A percentile compares a stretch with the other conserved stretches of the same genome.
These are phyloP conservation scores for Delia radicum DNA, from an alignment of 1,140 invertebrate genomes.

Conservation along the genomic window DNA sequence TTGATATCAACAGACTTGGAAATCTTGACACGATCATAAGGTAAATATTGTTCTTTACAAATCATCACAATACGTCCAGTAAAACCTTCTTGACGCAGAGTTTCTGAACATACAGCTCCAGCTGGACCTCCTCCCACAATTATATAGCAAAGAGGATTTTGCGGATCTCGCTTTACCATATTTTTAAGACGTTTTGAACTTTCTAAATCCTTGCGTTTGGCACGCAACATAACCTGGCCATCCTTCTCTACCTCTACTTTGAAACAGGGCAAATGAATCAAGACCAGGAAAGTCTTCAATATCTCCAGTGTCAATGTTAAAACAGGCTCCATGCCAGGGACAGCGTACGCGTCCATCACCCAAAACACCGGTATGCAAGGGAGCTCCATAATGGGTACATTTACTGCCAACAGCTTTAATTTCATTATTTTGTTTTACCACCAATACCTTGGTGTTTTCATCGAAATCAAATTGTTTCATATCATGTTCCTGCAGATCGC, in stretches of 20 bases:
- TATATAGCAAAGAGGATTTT: conserved; percentile 64
- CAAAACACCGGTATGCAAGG: conserved; percentile 78
- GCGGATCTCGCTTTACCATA: conserved; percentile 59
- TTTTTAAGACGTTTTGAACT: conserved; percentile 65
- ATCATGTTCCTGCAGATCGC: conserved; percentile 79
- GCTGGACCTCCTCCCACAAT: conserved; percentile 87
- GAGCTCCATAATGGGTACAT: conserved; percentile 92
- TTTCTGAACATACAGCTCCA: conserved; percentile 80
- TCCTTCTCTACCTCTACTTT: conserved; percentile 66
- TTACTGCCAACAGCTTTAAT: conserved; percentile 82
- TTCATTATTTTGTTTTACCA: conserved; percentile 79
- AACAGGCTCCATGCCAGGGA: conserved; percentile 96
- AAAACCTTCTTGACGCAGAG: conserved; percentile 84
- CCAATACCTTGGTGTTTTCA: conserved; percentile 70
- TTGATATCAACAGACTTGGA: conserved; percentile 73
- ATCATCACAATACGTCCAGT: conserved; percentile 78
- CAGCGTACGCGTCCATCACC: conserved; percentile 83
- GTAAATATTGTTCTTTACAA: conserved; percentile 73
- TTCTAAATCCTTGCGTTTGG: conserved; percentile 65
- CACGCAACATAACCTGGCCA: conserved; percentile 68
- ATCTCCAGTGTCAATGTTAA: conserved; percentile 86
- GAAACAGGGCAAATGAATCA: conserved; percentile 84
- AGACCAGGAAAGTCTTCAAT: conserved; percentile 91
- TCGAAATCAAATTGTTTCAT: conserved; percentile 82
- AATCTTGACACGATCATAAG: conserved; percentile 89